These are phyloP conservation scores for Lagria hirta DNA, from an alignment of 2,888 invertebrate genomes.

Conservation along the genomic window DNA sequence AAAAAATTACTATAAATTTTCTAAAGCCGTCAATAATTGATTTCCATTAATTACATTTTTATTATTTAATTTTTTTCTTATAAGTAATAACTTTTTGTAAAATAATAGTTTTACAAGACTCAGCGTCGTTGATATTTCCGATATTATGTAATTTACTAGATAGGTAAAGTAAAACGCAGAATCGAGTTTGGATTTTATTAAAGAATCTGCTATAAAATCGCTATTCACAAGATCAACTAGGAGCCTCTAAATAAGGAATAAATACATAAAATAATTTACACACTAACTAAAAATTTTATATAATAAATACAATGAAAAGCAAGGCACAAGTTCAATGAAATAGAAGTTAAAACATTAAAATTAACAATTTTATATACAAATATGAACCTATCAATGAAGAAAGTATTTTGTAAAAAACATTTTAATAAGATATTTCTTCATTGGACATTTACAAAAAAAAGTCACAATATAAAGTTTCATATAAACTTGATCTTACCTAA, in stretches of 20 bases:
- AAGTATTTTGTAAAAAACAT: slow-evolving; percentile 4
- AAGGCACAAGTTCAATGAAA: slow-evolving; percentile 47
- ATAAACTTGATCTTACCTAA: slow-evolving; percentile 14
- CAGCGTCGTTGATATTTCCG: not conserved
- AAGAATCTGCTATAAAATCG: slow-evolving; percentile 43
- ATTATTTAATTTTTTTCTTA: too few relatives aligned
- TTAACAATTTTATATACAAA: slow-evolving; percentile 18
- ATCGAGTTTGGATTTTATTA: slow-evolving; percentile 31
- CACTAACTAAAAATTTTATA: slow-evolving; percentile 30
- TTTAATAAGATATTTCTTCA: slow-evolving; percentile 6
- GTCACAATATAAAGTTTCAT: slow-evolving; percentile 16
- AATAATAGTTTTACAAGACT: not conserved
- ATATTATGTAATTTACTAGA: not conserved
- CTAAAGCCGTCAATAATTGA: too few relatives aligned
- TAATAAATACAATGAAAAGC: slow-evolving; percentile 46
- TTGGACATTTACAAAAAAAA: slow-evolving; percentile 9
- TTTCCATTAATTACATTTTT: too few relatives aligned
- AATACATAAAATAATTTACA: slow-evolving; percentile 48
- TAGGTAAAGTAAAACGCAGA: slow-evolving; percentile 1
- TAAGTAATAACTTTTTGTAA: too few relatives aligned
- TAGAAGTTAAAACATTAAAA: slow-evolving; percentile 28
- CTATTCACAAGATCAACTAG: slow-evolving; percentile 38
- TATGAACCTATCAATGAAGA: slow-evolving; percentile 12
- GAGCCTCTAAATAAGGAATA: slow-evolving; percentile 44
- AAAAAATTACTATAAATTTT: too few relatives aligned